Conservation (phyloP, 2,113 vertebrate genomes). For the Zosterops hypoxanthus region DNA sequence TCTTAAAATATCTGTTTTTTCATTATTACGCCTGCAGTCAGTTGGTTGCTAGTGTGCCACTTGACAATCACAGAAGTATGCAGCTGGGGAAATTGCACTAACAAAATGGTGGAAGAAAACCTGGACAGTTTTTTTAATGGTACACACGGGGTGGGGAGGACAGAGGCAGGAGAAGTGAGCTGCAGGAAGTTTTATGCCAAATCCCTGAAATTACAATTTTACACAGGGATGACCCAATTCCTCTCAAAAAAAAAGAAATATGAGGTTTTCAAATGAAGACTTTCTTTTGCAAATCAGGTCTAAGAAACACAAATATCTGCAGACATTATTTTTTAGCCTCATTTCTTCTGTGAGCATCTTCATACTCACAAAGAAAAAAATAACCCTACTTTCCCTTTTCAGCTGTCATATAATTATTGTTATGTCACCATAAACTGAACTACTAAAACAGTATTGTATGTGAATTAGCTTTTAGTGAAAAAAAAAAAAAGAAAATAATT, state of each 20-base stretch:
- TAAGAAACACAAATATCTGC: not conserved
- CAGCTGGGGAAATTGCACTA: not conserved
- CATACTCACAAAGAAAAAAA: not conserved
- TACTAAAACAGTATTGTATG: not conserved
- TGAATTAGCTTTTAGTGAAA: not conserved
- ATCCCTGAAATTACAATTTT: not conserved
- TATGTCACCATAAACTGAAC: not conserved
- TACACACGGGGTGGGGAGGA: not conserved
- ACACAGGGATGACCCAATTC: not conserved
- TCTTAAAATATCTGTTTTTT: not conserved
- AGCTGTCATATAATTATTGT: not conserved
- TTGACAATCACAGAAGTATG: not conserved
- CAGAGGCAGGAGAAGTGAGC: not conserved
- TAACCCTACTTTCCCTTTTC: not conserved
- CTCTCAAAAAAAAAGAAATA: not conserved
- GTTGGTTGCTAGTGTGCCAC: not conserved
- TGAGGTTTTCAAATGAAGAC: not conserved
- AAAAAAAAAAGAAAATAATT: not conserved
- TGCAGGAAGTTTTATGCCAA: not conserved
- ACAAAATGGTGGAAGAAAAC: not conserved
- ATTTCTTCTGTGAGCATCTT: not conserved
- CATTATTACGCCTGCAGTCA: not conserved
- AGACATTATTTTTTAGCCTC: not conserved
- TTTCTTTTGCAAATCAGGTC: not conserved
- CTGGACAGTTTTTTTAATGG: not conserved